Evolutionary conservation across 2,888 invertebrate species (phyloP), one percentile per base, ranked within the genome.

Genomic region (Hemithea aestivaria): DNA sequence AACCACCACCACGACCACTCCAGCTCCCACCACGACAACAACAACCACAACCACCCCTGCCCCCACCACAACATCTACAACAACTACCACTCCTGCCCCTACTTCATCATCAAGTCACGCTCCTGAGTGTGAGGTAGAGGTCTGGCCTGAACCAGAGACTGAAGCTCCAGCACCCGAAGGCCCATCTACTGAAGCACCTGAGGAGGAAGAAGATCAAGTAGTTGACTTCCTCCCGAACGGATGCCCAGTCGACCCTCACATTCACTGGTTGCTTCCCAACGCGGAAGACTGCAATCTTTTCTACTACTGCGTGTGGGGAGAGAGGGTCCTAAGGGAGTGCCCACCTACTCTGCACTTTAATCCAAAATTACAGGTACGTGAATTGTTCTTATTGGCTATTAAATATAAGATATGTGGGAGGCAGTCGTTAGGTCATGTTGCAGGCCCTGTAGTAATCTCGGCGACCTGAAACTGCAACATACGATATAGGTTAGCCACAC

Each of bases 291-390:
- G 80, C 54, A 71, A 61, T 30, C 48, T 56, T 2, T 84, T 80
- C 69, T 83, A 80, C 51, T 72, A 73, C 49, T 84, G 83, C 51
- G 75, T 75, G 20, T 72, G 73, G 69, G 81, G 80, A 29, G 28
- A 57, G n/a, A 61, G 58, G 32, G 64, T 70, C 1, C 45, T 53
- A 9, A 62, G 61, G 21, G 9, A 52, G 11, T 82, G 82, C 30
- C 47, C 73, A 1, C 7, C 22, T 0, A 35, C 48, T 0, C 49
- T 75, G 10, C 72, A 79, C 47, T 82, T 82, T 59, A 78, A 80
- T 54, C 61, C 58, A 20, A 21, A 25, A 1, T 36, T 72, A 6
- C 78, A 79, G 68, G 80, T 81, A 32, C 58, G 58, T 38, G 3
- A 33, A 6, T 16, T 16, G 16, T 4, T 16, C 5, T 5, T 4